phyloP scores from a whole-genome alignment of 1,140 invertebrate genomes.

The Solenopsis invicta region DNA sequence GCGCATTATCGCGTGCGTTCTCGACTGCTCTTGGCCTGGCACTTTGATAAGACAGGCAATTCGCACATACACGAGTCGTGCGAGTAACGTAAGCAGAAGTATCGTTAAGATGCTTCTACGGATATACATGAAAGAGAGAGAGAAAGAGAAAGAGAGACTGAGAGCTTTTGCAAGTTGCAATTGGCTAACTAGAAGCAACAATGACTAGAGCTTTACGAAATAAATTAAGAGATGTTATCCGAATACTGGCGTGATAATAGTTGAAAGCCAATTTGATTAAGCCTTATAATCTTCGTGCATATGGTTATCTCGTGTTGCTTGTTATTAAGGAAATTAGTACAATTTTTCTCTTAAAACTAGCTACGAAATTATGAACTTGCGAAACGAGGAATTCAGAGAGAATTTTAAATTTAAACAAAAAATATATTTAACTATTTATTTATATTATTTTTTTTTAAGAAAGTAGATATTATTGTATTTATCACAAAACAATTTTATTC shows the following conservation, averaged over 20 bases:
- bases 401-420: neutral
- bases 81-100: neutral
- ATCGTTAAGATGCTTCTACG: slow-evolving; percentile 31
- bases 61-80: neutral
- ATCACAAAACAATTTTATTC: too few species aligned
- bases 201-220: neutral
- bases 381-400: neutral
- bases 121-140: neutral
- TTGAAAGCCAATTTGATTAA: slow-evolving; percentile 21
- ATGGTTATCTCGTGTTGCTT: neutral
- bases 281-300: neutral
- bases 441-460: neutral
- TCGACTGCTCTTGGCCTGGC: neutral
- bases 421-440: neutral
- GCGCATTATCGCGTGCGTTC: slow-evolving; percentile 22
- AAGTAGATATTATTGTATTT: neutral
- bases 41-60: slow-evolving; percentile 45
- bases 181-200: slow-evolving; percentile 26
- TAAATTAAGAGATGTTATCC: slow-evolving; percentile 32
- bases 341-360: neutral
- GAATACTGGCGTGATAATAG: slow-evolving; percentile 21
- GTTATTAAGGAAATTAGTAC: slow-evolving; percentile 11
- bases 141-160: neutral
- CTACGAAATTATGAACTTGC: neutral
- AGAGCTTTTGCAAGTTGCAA: slow-evolving; percentile 28